phyloP scores from a whole-genome alignment of 2,797 vertebrate species.

The Sciurus vulgaris region DNA sequence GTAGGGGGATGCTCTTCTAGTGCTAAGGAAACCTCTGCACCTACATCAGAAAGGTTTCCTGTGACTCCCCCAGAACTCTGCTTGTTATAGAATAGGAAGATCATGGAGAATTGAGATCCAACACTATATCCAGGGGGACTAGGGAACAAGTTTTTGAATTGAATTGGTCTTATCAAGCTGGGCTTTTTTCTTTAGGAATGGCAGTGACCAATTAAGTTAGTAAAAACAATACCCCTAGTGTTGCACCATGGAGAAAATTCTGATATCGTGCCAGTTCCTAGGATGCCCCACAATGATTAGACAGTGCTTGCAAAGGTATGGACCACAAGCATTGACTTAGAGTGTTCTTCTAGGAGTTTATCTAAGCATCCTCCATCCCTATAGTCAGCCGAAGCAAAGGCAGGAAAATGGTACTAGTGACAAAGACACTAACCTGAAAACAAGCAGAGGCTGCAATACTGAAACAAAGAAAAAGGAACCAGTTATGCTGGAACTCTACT shows the following conservation, averaged over 20 bases:
- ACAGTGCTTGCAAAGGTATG: accelerated
- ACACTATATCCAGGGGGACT: background rate
- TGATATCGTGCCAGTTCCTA: accelerated
- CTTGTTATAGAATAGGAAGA: accelerated
- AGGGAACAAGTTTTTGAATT: background rate
- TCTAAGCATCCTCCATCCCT: background rate
- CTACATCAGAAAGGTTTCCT: background rate
- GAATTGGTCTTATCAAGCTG: background rate
- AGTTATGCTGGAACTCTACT: background rate
- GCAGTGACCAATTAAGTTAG: background rate
- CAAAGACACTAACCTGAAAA: background rate
- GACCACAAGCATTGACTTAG: accelerated
- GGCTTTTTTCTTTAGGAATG: background rate
- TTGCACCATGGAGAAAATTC: background rate
- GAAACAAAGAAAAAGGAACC: background rate
- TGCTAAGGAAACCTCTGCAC: background rate
- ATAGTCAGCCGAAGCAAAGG: background rate
- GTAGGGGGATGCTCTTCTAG: background rate
- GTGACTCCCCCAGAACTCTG: background rate
- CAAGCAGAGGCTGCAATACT: background rate
- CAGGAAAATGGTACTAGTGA: too few relatives aligned
- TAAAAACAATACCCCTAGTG: too few relatives aligned
- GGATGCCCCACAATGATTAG: background rate
- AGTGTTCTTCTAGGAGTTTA: background rate
- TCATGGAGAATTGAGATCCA: background rate